phyloP scores from a whole-genome alignment of 2,888 invertebrate species.

The Tubulanus polymorphus region DNA sequence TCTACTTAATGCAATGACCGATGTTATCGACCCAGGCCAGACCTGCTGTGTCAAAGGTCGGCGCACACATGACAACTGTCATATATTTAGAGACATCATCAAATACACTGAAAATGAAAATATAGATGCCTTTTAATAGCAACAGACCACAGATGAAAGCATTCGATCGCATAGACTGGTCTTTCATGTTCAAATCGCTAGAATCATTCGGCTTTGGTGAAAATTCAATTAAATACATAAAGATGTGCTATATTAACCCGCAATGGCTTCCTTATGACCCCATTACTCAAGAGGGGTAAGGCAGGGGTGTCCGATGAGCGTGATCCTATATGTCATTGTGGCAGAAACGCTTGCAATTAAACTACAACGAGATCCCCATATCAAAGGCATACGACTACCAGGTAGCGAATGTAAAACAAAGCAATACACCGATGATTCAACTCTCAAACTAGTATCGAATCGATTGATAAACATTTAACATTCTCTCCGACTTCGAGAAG shows the following conservation, averaged over 20 bases:
- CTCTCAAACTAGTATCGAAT: background rate
- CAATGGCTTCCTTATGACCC: conserved; percentile 5
- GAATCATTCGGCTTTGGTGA: conserved; percentile 21
- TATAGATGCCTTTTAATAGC: conserved; percentile 18
- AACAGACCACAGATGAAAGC: conserved; percentile 28
- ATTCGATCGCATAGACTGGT: conserved; percentile 24
- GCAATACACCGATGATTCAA: conserved; percentile 12
- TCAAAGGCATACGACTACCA: conserved; percentile 13
- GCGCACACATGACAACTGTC: conserved; percentile 1
- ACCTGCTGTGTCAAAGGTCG: conserved; percentile 9
- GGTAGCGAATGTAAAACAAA: conserved; percentile 6
- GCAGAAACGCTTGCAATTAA: conserved; percentile 6
- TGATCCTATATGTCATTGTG: conserved; percentile 6
- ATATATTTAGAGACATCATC: conserved; percentile 20
- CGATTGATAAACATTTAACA: background rate
- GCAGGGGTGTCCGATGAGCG: conserved; percentile 10
- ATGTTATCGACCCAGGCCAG: conserved; percentile 20
- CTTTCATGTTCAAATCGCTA: conserved; percentile 21
- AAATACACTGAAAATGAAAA: conserved; percentile 22
- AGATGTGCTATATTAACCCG: conserved; percentile 19
- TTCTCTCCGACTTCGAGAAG: background rate
- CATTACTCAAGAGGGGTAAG: conserved; percentile 7
- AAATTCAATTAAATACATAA: conserved; percentile 21
- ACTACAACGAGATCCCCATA: conserved; percentile 5
- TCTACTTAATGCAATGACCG: conserved; percentile 14